Conservation (phyloP, 2,113 vertebrate genomes). For the Rhagologus leucostigma region DNA sequence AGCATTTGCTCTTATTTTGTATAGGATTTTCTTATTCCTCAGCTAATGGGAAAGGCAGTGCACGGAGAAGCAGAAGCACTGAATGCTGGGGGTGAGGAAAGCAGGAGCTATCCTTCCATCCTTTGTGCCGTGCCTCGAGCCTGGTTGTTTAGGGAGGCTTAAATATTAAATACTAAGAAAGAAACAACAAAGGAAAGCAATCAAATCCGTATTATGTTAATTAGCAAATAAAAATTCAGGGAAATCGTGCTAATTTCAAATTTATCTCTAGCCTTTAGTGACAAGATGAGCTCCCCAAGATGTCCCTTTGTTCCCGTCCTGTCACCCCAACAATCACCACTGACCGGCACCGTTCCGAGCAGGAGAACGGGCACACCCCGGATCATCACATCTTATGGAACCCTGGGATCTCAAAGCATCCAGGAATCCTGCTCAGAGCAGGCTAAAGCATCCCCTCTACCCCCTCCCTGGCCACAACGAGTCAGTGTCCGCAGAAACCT, state of each 20-base stretch:
- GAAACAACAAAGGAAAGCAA: background rate
- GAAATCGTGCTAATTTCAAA: background rate
- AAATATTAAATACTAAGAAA: background rate
- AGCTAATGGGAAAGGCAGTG: background rate
- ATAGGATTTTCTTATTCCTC: background rate
- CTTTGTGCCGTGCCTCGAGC: fast-evolving
- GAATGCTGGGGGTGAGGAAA: background rate
- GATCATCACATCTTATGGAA: fast-evolving
- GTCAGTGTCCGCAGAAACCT: fast-evolving
- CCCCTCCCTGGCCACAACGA: fast-evolving
- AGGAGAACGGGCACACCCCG: background rate
- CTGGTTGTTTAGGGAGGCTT: background rate
- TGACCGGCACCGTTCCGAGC: fast-evolving
- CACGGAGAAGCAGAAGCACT: background rate
- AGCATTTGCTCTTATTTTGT: background rate
- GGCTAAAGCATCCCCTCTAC: background rate
- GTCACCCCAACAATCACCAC: background rate
- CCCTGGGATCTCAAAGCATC: background rate
- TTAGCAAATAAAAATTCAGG: background rate
- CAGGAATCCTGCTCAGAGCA: background rate
- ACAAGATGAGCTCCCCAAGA: background rate
- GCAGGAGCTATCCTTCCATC: background rate
- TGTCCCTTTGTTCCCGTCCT: background rate
- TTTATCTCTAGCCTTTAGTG: background rate
- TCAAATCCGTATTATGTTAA: background rate